Evolutionary conservation across 2,888 invertebrate species (phyloP), one percentile per base, ranked within the genome.

Genomic region (Cyrtodaria siliqua): DNA sequence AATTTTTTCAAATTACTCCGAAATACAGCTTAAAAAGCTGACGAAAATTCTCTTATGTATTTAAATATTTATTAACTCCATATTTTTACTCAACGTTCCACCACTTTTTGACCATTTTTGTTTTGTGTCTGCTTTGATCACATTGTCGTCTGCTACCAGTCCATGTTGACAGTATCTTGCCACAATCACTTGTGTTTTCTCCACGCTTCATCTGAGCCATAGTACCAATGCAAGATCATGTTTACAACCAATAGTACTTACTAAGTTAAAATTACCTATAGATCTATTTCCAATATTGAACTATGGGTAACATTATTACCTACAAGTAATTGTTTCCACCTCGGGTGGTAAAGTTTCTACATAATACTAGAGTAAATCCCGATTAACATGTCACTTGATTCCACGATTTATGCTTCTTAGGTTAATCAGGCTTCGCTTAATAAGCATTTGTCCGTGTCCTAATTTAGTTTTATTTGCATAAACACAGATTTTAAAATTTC

Each of bases 161-260:
- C 27, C 49, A 29, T 69, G 57, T 57, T 74, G 70, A 79, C 74
- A 73, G 20, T 73, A 79, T 79, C 79, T 24, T 55, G 55, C 40
- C 44, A 61, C 68, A 69, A 79, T 79, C 75, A 75, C 72, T 79
- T 72, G 56, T 70, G 57, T 60, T 74, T 68, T 42, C 16, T 71
- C 55, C 55, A 75, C 59, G 71, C 75, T 64, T 72, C 71, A 75
- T 59, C 50, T 40, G 49, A 24, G 55, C 71, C 29, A 64, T 68
- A 72, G 72, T 71, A 71, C 49, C 16, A 20, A 26, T n/a, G 44
- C 2, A 40, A 60, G 67, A 71, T 77, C 72, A 59, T 57, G 60
- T 77, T 77, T 63, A 72, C 55, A 23, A 49, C 40, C 52, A 18
- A 42, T 29, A n/a, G 29, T 26, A 40, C 52, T 42, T 56, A 38